Evolutionary conservation across 2,797 vertebrate species (phyloP).

Genomic region (Onychomys torridus): DNA sequence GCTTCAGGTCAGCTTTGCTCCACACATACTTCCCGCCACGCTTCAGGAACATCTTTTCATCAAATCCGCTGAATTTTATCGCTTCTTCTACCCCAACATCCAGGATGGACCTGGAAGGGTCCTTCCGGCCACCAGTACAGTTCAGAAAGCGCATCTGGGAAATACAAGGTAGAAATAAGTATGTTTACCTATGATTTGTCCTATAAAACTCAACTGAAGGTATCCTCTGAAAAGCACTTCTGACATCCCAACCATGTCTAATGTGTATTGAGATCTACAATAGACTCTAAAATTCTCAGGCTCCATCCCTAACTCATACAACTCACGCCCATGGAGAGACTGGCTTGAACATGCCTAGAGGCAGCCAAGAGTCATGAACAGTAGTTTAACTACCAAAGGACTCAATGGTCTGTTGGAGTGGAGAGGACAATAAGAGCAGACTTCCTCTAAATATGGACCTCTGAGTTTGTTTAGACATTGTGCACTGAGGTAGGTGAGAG

Average conservation of each 20-base stretch:
- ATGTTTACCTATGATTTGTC: not conserved
- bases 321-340: no score
- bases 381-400: fast-evolving
- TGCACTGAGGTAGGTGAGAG: fast-evolving
- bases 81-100: conserved; percentile 94
- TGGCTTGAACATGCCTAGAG: fast-evolving
- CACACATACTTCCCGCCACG: conserved; percentile 96
- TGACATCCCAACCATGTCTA: not conserved
- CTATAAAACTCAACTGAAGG: not conserved
- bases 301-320: fast-evolving
- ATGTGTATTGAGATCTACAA: not conserved
- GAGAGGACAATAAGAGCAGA: not conserved
- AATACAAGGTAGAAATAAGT: not conserved
- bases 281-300: fast-evolving
- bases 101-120: conserved; percentile 96
- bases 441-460: not conserved
- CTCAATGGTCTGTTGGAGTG: fast-evolving
- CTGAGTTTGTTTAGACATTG: not conserved
- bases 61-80: conserved; percentile 96
- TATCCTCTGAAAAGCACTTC: not conserved
- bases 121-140: conserved; percentile 94
- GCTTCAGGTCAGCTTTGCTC: conserved; percentile 96
- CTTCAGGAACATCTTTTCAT: conserved; percentile 95
- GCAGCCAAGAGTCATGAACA: fast-evolving
- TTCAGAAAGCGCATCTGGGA: conserved; percentile 97